These are phyloP conservation scores for Anas acuta DNA, from an alignment of 2,797 vertebrate genomes.

Conservation along the genomic window DNA sequence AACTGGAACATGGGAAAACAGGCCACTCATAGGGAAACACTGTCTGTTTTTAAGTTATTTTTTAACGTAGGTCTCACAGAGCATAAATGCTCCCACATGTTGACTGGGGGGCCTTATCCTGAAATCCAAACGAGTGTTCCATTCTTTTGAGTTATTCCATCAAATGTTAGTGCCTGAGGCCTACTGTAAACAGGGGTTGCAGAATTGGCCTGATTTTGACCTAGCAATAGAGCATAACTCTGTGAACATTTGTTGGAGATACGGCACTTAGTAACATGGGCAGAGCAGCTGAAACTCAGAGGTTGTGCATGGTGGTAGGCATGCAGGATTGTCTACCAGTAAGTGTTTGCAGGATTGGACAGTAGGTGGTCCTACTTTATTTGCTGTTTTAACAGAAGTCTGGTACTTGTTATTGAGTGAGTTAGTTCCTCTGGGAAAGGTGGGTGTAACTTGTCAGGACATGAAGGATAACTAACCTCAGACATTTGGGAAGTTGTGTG, in stretches of 20 bases:
- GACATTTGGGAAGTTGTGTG: constrained; percentile 63
- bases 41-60: constrained; percentile 49
- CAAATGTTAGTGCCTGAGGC: constrained; percentile 34
- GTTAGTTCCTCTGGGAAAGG: constrained; percentile 71
- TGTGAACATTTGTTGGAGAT: constrained; percentile 27
- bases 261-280: background rate
- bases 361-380: constrained; percentile 72
- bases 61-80: constrained; percentile 46
- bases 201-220: constrained; percentile 46
- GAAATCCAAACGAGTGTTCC: constrained; percentile 47
- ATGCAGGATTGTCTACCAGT: constrained; percentile 46
- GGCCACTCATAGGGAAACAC: background rate
- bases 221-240: constrained; percentile 25
- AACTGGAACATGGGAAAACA: constrained; percentile 58
- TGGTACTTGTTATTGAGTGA: constrained; percentile 66
- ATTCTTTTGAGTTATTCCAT: constrained; percentile 48
- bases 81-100: constrained; percentile 66
- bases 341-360: constrained; percentile 59
- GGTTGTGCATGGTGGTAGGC: background rate
- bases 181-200: constrained; percentile 2
- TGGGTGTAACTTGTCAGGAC: constrained; percentile 73
- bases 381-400: constrained; percentile 64
- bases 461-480: constrained; percentile 68
- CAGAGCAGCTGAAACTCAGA: background rate
- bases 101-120: constrained; percentile 57